Evolutionary conservation across 2,888 invertebrate genomes (phyloP).

Genomic region (Thumatha senex): DNA sequence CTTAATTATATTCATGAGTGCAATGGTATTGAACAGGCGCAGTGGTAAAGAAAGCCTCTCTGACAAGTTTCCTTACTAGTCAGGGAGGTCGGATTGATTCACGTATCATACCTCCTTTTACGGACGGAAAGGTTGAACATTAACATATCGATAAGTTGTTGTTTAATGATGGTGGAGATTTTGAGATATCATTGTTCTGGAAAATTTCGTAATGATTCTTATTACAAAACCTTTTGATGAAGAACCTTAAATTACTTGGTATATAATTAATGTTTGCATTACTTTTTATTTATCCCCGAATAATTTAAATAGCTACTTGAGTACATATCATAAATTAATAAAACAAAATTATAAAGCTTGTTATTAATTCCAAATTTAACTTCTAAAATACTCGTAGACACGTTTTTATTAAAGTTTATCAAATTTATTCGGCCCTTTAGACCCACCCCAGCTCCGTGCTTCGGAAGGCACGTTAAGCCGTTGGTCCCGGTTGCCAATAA

Average conservation of each 20-base stretch:
- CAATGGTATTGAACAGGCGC: background rate
- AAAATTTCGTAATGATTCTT: background rate
- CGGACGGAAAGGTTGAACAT: conserved; percentile 35
- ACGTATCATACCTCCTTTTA: conserved; percentile 39
- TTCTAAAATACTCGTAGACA: no score
- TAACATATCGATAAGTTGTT: conserved; percentile 14
- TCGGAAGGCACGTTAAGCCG: no score
- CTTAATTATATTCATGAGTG: background rate
- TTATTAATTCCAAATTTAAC: no score
- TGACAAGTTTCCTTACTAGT: conserved; percentile 50
- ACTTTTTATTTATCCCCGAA: no score
- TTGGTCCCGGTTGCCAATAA: no score
- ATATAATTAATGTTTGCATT: no score
- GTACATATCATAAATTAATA: no score
- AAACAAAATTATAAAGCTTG: no score
- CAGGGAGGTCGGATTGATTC: conserved; percentile 46
- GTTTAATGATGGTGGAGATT: conserved; percentile 13
- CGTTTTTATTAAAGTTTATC: no score
- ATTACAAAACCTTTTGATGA: background rate
- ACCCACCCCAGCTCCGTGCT: no score
- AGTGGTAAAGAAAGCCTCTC: conserved; percentile 41
- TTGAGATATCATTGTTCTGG: background rate
- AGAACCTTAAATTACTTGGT: background rate
- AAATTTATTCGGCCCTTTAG: no score
- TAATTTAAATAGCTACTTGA: no score